These are phyloP conservation scores for Eidolon dupreanum DNA, from an alignment of 2,797 vertebrate genomes.

Conservation along the genomic window DNA sequence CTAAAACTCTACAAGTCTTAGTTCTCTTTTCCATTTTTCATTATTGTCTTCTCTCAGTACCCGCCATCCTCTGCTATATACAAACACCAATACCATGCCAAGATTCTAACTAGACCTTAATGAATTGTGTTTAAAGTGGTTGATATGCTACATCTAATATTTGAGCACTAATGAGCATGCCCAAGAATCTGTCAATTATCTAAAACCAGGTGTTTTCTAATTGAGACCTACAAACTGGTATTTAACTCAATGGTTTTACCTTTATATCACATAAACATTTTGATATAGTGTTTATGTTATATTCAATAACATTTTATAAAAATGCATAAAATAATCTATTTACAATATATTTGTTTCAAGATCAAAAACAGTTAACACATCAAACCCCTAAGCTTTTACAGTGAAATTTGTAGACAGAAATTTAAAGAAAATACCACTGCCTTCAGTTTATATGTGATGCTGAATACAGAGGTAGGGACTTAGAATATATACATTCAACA, in stretches of 20 bases:
- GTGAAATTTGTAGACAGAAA: background rate
- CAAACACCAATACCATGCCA: background rate
- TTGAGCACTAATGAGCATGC: background rate
- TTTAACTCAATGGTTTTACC: background rate
- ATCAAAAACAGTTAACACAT: background rate
- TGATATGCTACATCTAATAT: background rate
- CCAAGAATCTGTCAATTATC: background rate
- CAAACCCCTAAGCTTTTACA: background rate
- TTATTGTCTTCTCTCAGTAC: background rate
- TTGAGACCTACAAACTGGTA: background rate
- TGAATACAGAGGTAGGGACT: background rate
- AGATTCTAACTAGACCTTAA: background rate
- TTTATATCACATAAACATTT: background rate
- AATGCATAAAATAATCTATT: background rate
- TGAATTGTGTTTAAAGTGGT: background rate
- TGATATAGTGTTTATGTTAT: background rate
- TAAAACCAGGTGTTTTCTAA: background rate
- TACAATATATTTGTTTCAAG: background rate
- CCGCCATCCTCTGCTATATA: background rate
- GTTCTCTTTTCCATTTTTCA: background rate
- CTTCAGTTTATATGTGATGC: background rate
- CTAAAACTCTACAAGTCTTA: background rate
- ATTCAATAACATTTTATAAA: background rate
- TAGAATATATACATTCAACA: background rate
- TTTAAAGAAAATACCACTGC: background rate